Evolutionary conservation across 2,797 vertebrate genomes (phyloP), one percentile per base, ranked within the genome.

Genomic region (Anolis apletophallus): DNA sequence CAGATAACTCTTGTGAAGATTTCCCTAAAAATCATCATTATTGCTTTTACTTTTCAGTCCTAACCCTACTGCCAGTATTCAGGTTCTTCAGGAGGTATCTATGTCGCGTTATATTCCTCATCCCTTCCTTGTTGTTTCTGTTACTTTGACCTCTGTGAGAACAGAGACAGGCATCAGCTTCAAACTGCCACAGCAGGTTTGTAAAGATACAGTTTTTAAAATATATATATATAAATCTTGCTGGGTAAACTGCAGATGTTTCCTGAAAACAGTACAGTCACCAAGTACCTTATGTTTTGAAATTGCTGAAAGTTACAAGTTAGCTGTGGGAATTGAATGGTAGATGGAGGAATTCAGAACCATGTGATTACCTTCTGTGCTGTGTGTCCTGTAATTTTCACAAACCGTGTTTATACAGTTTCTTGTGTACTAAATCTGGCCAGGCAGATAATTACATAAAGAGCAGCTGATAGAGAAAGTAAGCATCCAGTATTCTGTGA

Each of bases 61-160:
- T 72, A 97, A 96, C 85, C 97, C 97, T 13, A 97, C 97, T 54
- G 98, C 97, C 89, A 97, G 95, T 93, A 97, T 99, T 95, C 98
- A 98, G 73, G 91, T 99, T 95, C 96, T 99, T 90, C 99, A 99
- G 94, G 99, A 99, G 91, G 98, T 99, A 57, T 98, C 98, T 9
- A 99, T 99, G 99, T 99, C 98, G 57, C 98, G 98, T 84, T 99
- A 99, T 93, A 99, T 99, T 95, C 98, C 99, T 94, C 99, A 99
- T 89, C 98, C 99, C 2, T 98, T 97, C 89, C 97, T 99, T 21
- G 98, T 99, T 67, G 98, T 99, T 82, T 99, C 99, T 32, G 98
- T 99, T 95, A 99, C 99, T 0, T 96, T 99, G 94, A 99, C 98
- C 0, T 99, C 98, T 2, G 98, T 99, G 92, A 98, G 98, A 89